Conservation (phyloP, 2,888 invertebrate species). For the Ceratothoa steindachneri region DNA sequence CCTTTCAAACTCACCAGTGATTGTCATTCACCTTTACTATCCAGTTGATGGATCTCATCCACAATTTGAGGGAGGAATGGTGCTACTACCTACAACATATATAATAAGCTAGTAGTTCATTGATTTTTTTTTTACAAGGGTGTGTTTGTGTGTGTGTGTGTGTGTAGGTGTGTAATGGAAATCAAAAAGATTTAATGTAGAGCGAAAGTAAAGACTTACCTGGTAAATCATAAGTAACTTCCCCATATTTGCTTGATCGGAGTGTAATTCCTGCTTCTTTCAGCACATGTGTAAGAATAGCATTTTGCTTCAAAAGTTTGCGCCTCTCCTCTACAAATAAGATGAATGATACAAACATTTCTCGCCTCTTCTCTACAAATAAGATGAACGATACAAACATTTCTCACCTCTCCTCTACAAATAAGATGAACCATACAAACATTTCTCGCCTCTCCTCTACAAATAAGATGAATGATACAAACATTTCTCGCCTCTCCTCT, state of each 20-base stretch:
- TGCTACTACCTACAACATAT: no score
- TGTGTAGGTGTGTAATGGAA: no score
- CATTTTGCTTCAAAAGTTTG: not conserved
- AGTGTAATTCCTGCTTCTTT: not conserved
- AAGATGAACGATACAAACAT: not conserved
- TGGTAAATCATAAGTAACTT: not conserved
- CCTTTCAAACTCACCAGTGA: no score
- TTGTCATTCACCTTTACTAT: no score
- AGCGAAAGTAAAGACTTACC: not conserved
- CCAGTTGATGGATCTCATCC: no score
- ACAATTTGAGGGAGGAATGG: no score
- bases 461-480: not conserved
- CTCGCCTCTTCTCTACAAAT: not conserved
- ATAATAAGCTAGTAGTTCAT: no score
- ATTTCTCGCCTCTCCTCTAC: not conserved
- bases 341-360: not conserved
- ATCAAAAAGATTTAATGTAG: no score
- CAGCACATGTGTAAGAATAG: not conserved
- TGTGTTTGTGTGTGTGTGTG: no score
- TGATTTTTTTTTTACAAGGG: no score
- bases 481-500: not conserved
- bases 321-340: not conserved
- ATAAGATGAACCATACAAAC: no score
- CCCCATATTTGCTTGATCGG: not conserved
- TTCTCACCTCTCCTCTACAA: no score